Evolutionary conservation across 2,113 vertebrate species (phyloP), one percentile per base, ranked within the genome.

Genomic region (Girardinichthys multiradiatus): DNA sequence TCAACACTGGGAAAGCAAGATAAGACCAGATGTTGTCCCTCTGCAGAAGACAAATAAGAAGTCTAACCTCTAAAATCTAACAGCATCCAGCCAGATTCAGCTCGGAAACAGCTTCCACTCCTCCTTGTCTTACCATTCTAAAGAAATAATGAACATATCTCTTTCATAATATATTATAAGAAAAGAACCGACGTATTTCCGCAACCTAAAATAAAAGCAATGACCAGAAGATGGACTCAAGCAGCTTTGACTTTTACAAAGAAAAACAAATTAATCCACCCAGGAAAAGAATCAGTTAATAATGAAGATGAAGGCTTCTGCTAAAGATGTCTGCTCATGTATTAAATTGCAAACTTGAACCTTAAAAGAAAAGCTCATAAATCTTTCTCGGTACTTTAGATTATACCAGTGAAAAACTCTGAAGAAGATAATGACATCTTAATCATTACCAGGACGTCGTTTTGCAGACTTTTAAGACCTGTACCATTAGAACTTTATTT

Each of bases 1-100:
- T 61, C 60, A 59, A 70, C 65, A 80, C 72, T 89, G 82, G 54
- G 39, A 74, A 73, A 69, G 60, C 11, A 67, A 82, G 79, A 90
- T 86, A 84, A 86, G 74, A 78, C 63, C 33, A 81, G 68, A 57
- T 12, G 0, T 37, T 26, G 65, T 80, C 75, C 65, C 59, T 71
- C 29, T 19, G 51, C 51, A 27, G 2, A 79, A 65, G 33, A 63
- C 48, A 7, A 45, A 79, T 42, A 30, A 68, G 78, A 87, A 78
- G 77, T 81, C 68, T 82, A 57, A 75, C 57, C 74, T 72, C 72
- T 71, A 28, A 76, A 65, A 42, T 64, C 14, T 58, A 60, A 81
- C 79, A 79, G 28, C 73, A 58, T 63, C 17, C 28, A 70, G 9
- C 30, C 72, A 54, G 37, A 78, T 26, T 12, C 26, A 28, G 26